Conservation (phyloP, 1,140 invertebrate genomes). For the Holcopasites calliopsidis region DNA sequence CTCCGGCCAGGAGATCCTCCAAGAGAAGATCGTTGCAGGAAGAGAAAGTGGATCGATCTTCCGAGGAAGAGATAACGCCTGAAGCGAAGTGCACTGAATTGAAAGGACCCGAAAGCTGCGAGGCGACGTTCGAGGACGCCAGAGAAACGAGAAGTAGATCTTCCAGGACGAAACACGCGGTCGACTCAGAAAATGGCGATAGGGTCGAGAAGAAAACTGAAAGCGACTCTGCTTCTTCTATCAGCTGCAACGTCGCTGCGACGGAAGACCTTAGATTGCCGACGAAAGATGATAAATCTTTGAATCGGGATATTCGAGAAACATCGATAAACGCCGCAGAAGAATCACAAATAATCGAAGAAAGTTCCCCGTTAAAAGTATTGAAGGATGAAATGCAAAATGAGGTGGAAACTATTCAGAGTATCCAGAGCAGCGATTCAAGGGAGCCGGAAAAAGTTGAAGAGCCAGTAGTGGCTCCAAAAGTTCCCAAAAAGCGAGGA, state of each 20-base stretch:
- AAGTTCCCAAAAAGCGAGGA: slow-evolving; percentile 34
- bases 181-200: background rate
- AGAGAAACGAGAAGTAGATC: slow-evolving; percentile 4
- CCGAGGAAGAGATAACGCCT: no score
- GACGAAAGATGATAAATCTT: background rate
- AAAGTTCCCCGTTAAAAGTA: no score
- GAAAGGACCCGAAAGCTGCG: no score
- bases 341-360: no score
- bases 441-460: background rate
- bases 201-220: background rate
- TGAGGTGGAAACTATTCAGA: background rate
- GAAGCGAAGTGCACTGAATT: no score
- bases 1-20: background rate
- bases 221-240: no score
- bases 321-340: background rate
- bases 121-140: background rate
- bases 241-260: no score
- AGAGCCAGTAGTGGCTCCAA: background rate
- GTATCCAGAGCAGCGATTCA: background rate
- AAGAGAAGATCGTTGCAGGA: slow-evolving; percentile 15
- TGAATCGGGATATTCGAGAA: background rate
- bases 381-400: background rate
- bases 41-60: background rate
- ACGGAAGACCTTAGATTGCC: background rate
- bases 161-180: background rate